phyloP scores from a whole-genome alignment of 37 sponge, comb jelly and placozoan genomes.

The Hexactinellida sp. region DNA sequence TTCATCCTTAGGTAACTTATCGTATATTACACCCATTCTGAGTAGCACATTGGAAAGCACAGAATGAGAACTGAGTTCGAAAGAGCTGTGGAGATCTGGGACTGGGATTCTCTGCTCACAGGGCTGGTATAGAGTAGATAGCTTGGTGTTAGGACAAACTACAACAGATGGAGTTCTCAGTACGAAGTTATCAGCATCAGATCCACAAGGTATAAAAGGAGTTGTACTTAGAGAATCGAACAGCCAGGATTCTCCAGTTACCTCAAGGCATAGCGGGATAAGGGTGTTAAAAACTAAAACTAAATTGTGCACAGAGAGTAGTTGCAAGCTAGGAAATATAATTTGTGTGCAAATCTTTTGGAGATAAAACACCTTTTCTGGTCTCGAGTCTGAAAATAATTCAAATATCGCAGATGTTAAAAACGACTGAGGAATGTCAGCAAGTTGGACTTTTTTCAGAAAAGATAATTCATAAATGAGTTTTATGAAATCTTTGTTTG shows the following conservation, averaged over 20 bases:
- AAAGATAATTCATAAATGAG: not conserved
- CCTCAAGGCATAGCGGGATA: not conserved
- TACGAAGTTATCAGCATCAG: not conserved
- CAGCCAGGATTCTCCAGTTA: not conserved
- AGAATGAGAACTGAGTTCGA: not conserved
- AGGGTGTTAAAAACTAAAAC: not conserved
- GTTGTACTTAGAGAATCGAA: not conserved
- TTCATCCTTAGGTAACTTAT: not conserved
- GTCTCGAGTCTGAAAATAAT: not conserved
- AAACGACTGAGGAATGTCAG: not conserved
- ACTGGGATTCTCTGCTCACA: not conserved
- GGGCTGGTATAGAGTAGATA: not conserved
- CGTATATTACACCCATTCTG: not conserved
- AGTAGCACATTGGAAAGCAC: not conserved
- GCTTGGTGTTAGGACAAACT: not conserved
- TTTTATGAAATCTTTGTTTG: not conserved
- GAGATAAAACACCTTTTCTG: not conserved
- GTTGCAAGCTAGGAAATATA: not conserved
- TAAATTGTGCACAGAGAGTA: not conserved
- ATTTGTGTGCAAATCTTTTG: not conserved
- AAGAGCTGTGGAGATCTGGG: not conserved
- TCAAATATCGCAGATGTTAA: not conserved
- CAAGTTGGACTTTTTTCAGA: not conserved
- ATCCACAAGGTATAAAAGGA: not conserved
- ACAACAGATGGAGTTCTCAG: not conserved